phyloP scores from a whole-genome alignment of 2,888 invertebrate species.

The Nymphalis urticae region DNA sequence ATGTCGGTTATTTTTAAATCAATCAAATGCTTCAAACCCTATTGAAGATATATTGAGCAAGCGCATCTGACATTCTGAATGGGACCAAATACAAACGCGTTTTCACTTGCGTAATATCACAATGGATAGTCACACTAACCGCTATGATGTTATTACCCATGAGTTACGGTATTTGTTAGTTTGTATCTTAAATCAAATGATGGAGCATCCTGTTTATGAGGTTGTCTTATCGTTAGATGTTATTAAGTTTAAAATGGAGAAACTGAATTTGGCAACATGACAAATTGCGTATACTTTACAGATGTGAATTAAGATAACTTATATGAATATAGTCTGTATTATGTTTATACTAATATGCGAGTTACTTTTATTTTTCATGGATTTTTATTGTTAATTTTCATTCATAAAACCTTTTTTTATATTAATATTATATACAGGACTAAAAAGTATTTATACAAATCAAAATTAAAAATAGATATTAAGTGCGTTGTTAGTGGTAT shows the following conservation, averaged over 20 bases:
- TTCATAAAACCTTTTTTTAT: no score
- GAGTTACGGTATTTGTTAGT: constrained; percentile 29
- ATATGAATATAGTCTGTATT: no score
- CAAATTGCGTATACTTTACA: no score
- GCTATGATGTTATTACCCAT: constrained; percentile 27
- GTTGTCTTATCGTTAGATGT: constrained; percentile 14
- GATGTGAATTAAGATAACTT: no score
- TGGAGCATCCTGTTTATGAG: constrained; percentile 7
- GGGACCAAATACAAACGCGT: constrained; percentile 33
- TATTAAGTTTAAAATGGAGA: not conserved
- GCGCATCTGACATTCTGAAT: constrained; percentile 47
- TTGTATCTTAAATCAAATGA: constrained; percentile 12
- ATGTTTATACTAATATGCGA: no score
- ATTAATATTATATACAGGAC: no score
- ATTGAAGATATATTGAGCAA: constrained; percentile 60
- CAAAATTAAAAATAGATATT: no score
- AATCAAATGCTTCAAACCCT: constrained; percentile 20
- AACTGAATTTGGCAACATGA: no score
- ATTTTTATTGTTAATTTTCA: no score
- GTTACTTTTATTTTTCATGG: no score
- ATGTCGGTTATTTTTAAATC: not conserved
- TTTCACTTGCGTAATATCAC: constrained; percentile 26
- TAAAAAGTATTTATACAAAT: no score
- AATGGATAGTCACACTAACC: constrained; percentile 19
- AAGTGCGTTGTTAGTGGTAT: no score